Percentiles rank a stretch among this genome's conserved stretches.
Conservation (phyloP, 2,797 vertebrate species). For the Leuciscus waleckii region DNA sequence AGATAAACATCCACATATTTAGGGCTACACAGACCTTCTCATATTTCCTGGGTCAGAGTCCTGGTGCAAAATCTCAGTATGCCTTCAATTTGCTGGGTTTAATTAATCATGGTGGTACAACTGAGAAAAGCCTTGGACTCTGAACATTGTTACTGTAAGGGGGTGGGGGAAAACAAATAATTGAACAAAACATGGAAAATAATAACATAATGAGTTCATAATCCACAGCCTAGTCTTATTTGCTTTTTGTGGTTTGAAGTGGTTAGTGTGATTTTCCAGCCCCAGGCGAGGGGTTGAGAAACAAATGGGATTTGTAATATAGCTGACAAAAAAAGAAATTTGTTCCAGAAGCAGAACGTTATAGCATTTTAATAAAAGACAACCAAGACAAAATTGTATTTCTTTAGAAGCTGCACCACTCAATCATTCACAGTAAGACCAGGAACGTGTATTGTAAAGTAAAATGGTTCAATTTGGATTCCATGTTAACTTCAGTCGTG, state of each 20-base stretch:
- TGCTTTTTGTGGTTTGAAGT: neutral
- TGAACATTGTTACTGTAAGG: neutral
- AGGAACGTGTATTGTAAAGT: neutral
- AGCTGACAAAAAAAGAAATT: neutral
- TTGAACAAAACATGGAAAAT: neutral
- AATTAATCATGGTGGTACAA: slow-evolving; percentile 4
- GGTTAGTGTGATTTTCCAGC: neutral
- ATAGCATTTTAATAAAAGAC: neutral
- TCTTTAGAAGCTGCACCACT: neutral
- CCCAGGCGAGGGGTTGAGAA: neutral
- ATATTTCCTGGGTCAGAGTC: neutral
- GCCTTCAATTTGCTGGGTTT: neutral
- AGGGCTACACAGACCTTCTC: slow-evolving; percentile 31
- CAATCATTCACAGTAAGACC: neutral
- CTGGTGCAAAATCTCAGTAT: neutral
- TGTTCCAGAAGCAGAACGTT: too few species aligned
- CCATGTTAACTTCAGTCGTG: neutral
- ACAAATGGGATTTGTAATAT: neutral
- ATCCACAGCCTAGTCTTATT: neutral
- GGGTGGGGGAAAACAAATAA: neutral
- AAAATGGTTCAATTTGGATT: neutral
- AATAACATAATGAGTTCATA: neutral
- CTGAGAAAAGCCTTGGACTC: neutral
- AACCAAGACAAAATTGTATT: neutral
- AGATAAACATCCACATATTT: slow-evolving; percentile 57